A percentile compares a stretch with the other conserved stretches of the same genome.
Evolutionary conservation across 2,888 invertebrate genomes (phyloP).

Genomic region (Cyclophora albipunctata): DNA sequence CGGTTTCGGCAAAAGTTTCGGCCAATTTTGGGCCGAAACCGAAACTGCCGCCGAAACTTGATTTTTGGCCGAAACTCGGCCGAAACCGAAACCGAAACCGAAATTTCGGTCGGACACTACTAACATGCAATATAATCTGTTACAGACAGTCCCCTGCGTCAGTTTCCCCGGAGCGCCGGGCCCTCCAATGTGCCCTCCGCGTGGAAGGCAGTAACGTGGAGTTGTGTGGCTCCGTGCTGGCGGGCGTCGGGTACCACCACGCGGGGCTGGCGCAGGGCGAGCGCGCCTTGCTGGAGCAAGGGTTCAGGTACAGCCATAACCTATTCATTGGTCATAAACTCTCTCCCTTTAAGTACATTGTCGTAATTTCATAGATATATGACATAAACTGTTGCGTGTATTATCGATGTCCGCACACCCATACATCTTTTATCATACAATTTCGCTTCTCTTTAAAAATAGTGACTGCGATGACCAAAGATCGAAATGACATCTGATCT

Average conservation of each 20-base stretch:
- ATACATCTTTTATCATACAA: neutral
- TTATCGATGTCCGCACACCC: neutral
- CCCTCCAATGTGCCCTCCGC: slow-evolving; percentile 67
- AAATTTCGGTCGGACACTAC: too few relatives aligned
- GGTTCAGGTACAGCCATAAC: slow-evolving; percentile 67
- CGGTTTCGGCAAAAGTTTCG: too few relatives aligned
- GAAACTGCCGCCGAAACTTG: too few relatives aligned
- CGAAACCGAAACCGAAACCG: too few relatives aligned
- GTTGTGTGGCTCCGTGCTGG: slow-evolving; percentile 80
- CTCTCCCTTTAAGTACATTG: neutral
- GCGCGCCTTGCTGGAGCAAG: slow-evolving; percentile 87
- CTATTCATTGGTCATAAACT: neutral
- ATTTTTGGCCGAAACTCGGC: too few relatives aligned
- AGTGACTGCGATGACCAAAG: neutral
- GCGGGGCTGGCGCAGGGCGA: slow-evolving; percentile 93
- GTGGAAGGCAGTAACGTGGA: slow-evolving; percentile 80
- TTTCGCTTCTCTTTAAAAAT: neutral
- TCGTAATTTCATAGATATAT: neutral
- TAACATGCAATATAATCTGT: too few relatives aligned
- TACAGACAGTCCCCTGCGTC: neutral
- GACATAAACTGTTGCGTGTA: neutral
- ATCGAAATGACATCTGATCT: neutral
- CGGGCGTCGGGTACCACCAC: slow-evolving; percentile 95
- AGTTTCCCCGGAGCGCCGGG: slow-evolving; percentile 27
- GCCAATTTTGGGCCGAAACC: too few relatives aligned